phyloP scores from a whole-genome alignment of 2,888 invertebrate species.

The Acanthosepion esculentum region DNA sequence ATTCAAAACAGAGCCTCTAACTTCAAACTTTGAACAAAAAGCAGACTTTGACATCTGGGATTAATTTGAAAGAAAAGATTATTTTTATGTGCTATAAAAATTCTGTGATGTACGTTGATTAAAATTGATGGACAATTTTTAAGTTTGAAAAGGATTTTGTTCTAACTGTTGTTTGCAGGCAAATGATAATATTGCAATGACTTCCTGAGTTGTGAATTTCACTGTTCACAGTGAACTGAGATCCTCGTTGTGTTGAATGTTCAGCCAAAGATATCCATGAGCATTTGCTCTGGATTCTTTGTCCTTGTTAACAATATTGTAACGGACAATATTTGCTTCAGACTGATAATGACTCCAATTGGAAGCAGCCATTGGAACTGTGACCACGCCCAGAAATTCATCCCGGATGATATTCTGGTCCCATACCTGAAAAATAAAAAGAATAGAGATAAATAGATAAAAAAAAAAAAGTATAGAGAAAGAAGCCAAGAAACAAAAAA shows the following conservation, averaged over 20 bases:
- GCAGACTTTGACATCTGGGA: neutral
- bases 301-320: slow-evolving; percentile 5
- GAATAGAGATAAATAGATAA: neutral
- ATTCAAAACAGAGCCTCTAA: neutral
- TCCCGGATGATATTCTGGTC: slow-evolving; percentile 68
- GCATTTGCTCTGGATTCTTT: neutral
- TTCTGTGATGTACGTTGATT: neutral
- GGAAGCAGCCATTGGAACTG: slow-evolving; percentile 60
- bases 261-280: slow-evolving; percentile 64
- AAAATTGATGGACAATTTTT: neutral
- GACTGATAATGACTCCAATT: slow-evolving; percentile 61
- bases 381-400: slow-evolving; percentile 64
- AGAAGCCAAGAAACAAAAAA: neutral
- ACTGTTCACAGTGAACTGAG: neutral
- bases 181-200: neutral
- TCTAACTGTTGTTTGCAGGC: neutral
- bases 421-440: slow-evolving; percentile 62
- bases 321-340: slow-evolving; percentile 59
- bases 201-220: neutral
- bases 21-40: neutral
- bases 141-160: neutral
- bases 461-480: no score
- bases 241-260: slow-evolving; percentile 61
- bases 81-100: neutral
- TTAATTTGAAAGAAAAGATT: neutral